phyloP scores from a whole-genome alignment of 1,140 invertebrate genomes.

The Orussus abietinus region DNA sequence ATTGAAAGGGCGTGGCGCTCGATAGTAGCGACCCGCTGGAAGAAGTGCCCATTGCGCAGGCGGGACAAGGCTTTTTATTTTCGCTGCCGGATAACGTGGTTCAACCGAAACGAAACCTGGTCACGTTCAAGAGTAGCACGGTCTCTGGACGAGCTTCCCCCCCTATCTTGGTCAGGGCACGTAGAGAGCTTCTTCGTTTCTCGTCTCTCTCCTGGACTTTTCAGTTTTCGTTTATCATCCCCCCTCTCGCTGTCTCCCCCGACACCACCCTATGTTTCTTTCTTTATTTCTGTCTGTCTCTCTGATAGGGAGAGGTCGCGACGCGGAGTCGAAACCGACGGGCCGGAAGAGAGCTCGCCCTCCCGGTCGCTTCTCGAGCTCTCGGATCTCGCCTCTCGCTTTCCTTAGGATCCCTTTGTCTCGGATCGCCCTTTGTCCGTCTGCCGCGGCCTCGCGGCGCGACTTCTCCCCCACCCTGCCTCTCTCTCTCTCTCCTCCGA shows the following conservation, averaged over 20 bases:
- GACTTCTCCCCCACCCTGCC: slow-evolving; percentile 28
- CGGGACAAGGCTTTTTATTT: slow-evolving; percentile 32
- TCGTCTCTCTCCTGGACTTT: neutral
- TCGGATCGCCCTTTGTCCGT: slow-evolving; percentile 15
- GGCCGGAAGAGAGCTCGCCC: too few relatives aligned
- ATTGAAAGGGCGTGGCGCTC: too few relatives aligned
- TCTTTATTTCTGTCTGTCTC: slow-evolving; percentile 4
- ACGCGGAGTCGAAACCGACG: slow-evolving; percentile 19
- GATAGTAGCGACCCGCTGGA: neutral
- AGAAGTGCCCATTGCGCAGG: slow-evolving; percentile 46
- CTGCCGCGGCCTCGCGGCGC: slow-evolving; percentile 26
- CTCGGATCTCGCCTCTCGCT: too few relatives aligned
- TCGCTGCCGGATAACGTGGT: slow-evolving; percentile 46
- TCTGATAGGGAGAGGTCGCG: slow-evolving; percentile 20
- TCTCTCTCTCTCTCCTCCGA: slow-evolving; percentile 39
- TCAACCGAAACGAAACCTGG: slow-evolving; percentile 39
- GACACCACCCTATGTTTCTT: slow-evolving; percentile 16
- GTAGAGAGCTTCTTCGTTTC: slow-evolving; percentile 29
- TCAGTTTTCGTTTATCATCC: too few relatives aligned
- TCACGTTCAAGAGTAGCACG: slow-evolving; percentile 49
- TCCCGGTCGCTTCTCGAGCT: too few relatives aligned
- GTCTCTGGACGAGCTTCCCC: slow-evolving; percentile 40
- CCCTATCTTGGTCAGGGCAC: slow-evolving; percentile 32
- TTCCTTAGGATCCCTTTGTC: too few relatives aligned
- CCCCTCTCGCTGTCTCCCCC: slow-evolving; percentile 8